These are phyloP conservation scores for Brenthis ino DNA, from an alignment of 2,888 invertebrate species.

Conservation along the genomic window DNA sequence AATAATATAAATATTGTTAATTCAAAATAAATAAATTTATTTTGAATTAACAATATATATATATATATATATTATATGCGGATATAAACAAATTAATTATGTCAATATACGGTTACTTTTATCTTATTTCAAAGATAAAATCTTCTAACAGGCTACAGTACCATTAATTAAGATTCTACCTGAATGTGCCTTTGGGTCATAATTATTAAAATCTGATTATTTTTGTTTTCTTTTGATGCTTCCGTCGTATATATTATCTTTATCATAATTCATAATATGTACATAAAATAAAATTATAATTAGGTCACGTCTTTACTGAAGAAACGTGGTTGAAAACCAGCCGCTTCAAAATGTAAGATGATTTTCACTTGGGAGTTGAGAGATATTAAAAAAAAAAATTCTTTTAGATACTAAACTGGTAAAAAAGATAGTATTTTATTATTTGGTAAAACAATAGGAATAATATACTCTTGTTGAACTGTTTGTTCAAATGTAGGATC, in stretches of 20 bases:
- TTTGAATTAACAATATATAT: neutral
- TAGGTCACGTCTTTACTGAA: neutral
- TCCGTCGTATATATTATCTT: conserved; percentile 23
- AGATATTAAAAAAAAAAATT: no score
- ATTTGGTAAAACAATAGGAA: no score
- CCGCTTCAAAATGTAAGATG: no score
- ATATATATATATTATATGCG: no score
- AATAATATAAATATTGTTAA: no score
- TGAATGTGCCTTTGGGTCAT: conserved; percentile 41
- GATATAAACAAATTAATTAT: conserved; percentile 4
- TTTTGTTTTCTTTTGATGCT: conserved; percentile 49
- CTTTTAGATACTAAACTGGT: no score
- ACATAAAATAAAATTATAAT: neutral
- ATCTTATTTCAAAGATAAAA: conserved; percentile 21
- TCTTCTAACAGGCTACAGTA: conserved; percentile 7
- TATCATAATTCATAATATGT: neutral
- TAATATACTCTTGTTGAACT: no score
- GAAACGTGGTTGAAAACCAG: no score
- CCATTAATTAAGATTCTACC: conserved; percentile 45
- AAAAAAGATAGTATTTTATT: no score
- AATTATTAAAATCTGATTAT: conserved; percentile 37
- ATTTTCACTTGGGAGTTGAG: no score
- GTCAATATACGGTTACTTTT: conserved; percentile 17
- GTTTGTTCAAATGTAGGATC: no score
- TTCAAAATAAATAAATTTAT: no score